Percentiles rank a stretch among this genome's conserved stretches.
phyloP scores from a whole-genome alignment of 2,797 vertebrate genomes.

The Numenius phaeopus region DNA sequence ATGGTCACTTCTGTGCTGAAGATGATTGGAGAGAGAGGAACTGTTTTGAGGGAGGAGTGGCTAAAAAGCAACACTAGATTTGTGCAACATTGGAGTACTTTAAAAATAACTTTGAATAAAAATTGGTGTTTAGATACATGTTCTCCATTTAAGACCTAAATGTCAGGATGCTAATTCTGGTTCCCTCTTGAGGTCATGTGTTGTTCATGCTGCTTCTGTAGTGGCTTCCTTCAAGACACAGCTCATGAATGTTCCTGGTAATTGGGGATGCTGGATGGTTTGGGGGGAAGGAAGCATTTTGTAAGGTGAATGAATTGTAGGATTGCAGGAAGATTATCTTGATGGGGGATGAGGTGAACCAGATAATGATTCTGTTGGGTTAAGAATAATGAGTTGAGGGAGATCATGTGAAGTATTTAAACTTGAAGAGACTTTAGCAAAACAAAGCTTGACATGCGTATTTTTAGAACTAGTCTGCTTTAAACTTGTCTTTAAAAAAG shows the following conservation, averaged over 20 bases:
- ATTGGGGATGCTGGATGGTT: background rate
- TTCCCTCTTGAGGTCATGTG: background rate
- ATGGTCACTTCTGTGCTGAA: background rate
- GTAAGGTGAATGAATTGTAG: background rate
- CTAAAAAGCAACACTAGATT: background rate
- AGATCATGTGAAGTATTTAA: background rate
- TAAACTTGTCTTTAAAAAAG: background rate
- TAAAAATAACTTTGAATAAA: background rate
- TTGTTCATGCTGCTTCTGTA: background rate
- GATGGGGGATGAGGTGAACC: background rate
- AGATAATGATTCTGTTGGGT: background rate
- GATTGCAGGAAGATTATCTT: background rate
- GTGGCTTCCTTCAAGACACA: background rate
- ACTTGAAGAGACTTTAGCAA: background rate
- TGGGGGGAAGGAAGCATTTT: background rate
- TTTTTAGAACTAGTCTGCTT: too few species aligned
- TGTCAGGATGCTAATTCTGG: constrained; percentile 4
- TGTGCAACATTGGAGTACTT: background rate
- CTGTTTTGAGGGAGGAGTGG: background rate
- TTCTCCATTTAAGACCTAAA: background rate
- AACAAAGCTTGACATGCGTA: background rate
- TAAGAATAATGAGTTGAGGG: background rate
- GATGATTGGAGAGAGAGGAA: background rate
- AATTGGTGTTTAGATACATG: background rate
- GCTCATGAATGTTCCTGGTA: background rate